Evolutionary conservation across 2,113 vertebrate genomes (phyloP).

Genomic region (Hippocampus mohnikei): DNA sequence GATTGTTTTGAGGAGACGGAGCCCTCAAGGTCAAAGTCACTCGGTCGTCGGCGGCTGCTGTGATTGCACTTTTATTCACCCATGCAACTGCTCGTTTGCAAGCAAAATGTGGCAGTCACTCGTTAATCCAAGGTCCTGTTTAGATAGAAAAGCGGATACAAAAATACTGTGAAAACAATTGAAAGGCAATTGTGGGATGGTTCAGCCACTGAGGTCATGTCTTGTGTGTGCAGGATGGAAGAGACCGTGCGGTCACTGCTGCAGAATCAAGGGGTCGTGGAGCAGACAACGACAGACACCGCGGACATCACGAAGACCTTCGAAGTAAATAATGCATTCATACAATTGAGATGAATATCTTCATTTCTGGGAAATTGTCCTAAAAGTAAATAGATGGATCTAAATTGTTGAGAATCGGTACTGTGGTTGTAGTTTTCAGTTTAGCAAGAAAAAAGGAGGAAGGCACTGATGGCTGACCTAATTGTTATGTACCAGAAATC

Average conservation of each 20-base stretch:
- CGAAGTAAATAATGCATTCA: conserved; percentile 71
- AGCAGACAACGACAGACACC: conserved; percentile 78
- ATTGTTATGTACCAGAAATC: conserved; percentile 31
- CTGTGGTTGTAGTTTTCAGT: not conserved
- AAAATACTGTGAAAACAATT: not conserved
- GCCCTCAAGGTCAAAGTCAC: conserved; percentile 38
- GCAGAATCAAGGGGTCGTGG: conserved; percentile 79
- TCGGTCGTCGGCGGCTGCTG: conserved; percentile 9
- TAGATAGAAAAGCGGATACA: not conserved
- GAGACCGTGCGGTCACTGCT: conserved; percentile 86
- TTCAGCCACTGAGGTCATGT: not conserved
- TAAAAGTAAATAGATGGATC: not conserved
- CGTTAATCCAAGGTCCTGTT: conserved; percentile 3
- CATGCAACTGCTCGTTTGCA: not conserved
- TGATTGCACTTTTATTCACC: conserved; percentile 44
- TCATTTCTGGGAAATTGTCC: too few relatives aligned
- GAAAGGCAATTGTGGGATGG: not conserved
- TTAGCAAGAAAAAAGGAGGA: conserved; percentile 20
- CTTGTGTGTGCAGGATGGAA: conserved; percentile 81
- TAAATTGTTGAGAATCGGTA: not conserved
- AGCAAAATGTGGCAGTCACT: conserved; percentile 11
- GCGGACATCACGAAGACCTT: conserved; percentile 81
- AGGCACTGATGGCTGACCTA: conserved; percentile 11
- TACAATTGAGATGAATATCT: not conserved
- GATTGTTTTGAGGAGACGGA: conserved; percentile 40